Conservation (phyloP, 2,797 vertebrate species). For the Propithecus deckenii region DNA sequence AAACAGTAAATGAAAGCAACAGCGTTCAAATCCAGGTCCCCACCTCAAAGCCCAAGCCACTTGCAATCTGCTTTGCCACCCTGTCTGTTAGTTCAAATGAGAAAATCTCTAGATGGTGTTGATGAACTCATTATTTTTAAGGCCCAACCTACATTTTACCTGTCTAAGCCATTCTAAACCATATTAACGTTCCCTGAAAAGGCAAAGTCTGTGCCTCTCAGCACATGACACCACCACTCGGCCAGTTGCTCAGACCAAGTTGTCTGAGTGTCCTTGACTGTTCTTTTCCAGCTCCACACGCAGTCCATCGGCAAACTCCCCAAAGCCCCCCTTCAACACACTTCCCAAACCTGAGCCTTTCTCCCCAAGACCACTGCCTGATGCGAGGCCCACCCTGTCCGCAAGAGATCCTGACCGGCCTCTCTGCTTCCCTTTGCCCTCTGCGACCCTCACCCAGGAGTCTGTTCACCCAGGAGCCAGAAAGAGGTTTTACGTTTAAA, state of each 20-base stretch:
- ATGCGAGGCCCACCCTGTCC: neutral
- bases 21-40: neutral
- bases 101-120: neutral
- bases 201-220: neutral
- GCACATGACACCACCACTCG: neutral
- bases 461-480: neutral
- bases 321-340: neutral
- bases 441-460: neutral
- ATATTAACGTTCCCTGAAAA: neutral
- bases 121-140: neutral
- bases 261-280: neutral
- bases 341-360: neutral
- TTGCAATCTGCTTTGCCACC: neutral
- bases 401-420: neutral
- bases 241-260: neutral
- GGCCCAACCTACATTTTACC: neutral
- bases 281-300: neutral
- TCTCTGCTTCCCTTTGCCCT: neutral
- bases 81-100: neutral
- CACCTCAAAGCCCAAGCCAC: neutral
- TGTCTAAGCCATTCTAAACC: neutral
- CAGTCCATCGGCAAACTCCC: neutral
- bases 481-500: neutral
- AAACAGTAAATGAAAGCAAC: neutral
- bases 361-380: neutral